These are phyloP conservation scores for Gonatopus flavifemur DNA, from an alignment of 1,140 invertebrate species.

Conservation along the genomic window DNA sequence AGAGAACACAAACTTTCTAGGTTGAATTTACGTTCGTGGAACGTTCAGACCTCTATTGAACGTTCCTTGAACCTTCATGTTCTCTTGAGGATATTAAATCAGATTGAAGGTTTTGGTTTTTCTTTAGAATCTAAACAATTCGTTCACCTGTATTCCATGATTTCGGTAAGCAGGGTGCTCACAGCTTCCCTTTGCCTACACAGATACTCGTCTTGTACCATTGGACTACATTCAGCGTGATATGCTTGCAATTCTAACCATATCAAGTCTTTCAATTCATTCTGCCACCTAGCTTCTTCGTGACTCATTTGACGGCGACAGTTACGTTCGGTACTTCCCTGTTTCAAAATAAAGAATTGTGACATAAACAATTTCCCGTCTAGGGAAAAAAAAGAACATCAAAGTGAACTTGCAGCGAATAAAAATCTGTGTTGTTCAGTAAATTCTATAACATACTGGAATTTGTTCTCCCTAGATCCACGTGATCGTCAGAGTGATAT, in stretches of 20 bases:
- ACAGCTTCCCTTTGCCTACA: slow-evolving; percentile 73
- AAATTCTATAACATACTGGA: neutral
- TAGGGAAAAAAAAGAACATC: neutral
- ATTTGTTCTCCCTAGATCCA: too few relatives aligned
- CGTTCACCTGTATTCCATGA: slow-evolving; percentile 71
- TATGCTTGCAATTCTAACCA: slow-evolving; percentile 89
- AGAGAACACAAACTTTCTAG: too few relatives aligned
- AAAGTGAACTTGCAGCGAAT: neutral
- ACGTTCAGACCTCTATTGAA: too few relatives aligned
- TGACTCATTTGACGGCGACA: slow-evolving; percentile 67
- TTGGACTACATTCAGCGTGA: slow-evolving; percentile 69
- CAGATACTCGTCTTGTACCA: slow-evolving; percentile 77
- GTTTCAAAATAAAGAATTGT: slow-evolving; percentile 1
- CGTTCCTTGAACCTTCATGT: too few relatives aligned
- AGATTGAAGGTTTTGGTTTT: too few relatives aligned
- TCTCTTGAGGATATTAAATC: too few relatives aligned
- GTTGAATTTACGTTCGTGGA: too few relatives aligned
- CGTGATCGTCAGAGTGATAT: too few relatives aligned
- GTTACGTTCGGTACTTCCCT: slow-evolving; percentile 38
- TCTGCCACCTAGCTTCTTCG: slow-evolving; percentile 85
- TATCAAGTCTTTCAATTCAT: slow-evolving; percentile 83
- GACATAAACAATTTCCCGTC: neutral
- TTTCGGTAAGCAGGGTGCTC: slow-evolving; percentile 70
- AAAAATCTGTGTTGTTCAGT: neutral
- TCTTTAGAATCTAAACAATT: too few relatives aligned